Base-by-base conservation (phyloP, 1,140 invertebrate species). In the Mactra quadrangularis region DNA sequence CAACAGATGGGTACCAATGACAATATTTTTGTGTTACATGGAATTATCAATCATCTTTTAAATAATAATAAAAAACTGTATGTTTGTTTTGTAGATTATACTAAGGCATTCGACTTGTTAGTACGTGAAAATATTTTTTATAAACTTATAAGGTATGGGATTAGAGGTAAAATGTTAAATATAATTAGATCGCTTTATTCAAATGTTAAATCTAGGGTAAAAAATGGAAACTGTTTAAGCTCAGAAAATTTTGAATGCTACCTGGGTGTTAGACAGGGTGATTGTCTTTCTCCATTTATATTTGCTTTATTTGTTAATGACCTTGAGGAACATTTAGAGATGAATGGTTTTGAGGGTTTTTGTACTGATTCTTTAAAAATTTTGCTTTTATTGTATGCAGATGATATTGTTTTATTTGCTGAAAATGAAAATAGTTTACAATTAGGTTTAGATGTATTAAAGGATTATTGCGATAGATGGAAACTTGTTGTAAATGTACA, bases 241-340 rank as follows among this genome's bases (percentile, higher is more conserved):
- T n/a, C 19, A 9, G 41, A 72, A 22, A 50, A 25, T 41, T 35
- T 74, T 57, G 25, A 57, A 25, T 17, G 29, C 31, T 27, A 19
- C 41, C 9, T 57, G 13, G 55, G 25, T 11, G 55, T 64, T 19
- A 59, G 41, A 60, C 78, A 71, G 35, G 59, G 78, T 19, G 66
- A 72, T n/a, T 50, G 52, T 71, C 71, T 53, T 19, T 71, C 77
- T 22, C 77, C 66, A 17, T 45, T 70, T 70, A n/a, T 70, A 6
- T 81, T 52, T 53, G 66, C 66, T 9, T 53, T 70, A 47, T 71
- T 35, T 47, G 41, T 84, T 19, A 78, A 78, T 35, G 66, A 72
- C 33, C 64, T 70, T 31, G 55, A 70, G 33, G 29, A 79, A 62
- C 27, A 19, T 33, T 71, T 78, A 25, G 41, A n/a, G 19, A 55